phyloP scores from a whole-genome alignment of 2,888 invertebrate genomes.

The Cyaniris semiargus region DNA sequence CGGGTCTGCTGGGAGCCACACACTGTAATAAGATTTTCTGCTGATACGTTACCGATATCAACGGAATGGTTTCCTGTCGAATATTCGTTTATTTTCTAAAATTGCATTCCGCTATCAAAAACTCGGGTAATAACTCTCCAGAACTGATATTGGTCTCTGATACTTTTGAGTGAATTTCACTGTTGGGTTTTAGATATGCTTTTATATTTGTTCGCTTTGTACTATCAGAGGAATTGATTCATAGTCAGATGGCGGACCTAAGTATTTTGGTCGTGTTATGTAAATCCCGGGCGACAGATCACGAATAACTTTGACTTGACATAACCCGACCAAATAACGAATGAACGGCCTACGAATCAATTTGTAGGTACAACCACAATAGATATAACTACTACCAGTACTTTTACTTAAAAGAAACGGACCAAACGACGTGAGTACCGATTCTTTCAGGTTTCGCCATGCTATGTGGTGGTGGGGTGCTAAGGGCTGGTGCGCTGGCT shows the following conservation, averaged over 20 bases:
- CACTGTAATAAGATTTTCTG: slow-evolving; percentile 23
- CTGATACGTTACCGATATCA: slow-evolving; percentile 23
- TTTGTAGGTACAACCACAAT: background rate
- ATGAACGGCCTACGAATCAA: background rate
- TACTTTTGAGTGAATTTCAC: background rate
- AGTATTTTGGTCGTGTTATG: background rate
- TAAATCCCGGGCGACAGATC: background rate
- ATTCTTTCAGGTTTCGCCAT: too few species aligned
- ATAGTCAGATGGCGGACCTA: too few species aligned
- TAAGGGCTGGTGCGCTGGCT: too few species aligned
- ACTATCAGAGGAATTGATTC: background rate
- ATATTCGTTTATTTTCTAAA: slow-evolving; percentile 26
- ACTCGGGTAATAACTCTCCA: slow-evolving; percentile 1
- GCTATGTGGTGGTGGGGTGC: too few species aligned
- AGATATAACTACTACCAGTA: too few species aligned
- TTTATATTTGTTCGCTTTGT: background rate
- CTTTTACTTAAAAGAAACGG: too few species aligned
- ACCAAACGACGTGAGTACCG: too few species aligned
- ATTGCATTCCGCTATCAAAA: slow-evolving; percentile 22
- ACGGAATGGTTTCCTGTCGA: slow-evolving; percentile 1
- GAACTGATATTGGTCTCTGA: slow-evolving; percentile 3
- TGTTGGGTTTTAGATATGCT: background rate
- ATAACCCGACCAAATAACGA: background rate
- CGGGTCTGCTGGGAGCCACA: background rate
- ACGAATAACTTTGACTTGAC: background rate